These are phyloP conservation scores for Callipepla californica DNA, from an alignment of 2,113 vertebrate genomes.

Conservation along the genomic window DNA sequence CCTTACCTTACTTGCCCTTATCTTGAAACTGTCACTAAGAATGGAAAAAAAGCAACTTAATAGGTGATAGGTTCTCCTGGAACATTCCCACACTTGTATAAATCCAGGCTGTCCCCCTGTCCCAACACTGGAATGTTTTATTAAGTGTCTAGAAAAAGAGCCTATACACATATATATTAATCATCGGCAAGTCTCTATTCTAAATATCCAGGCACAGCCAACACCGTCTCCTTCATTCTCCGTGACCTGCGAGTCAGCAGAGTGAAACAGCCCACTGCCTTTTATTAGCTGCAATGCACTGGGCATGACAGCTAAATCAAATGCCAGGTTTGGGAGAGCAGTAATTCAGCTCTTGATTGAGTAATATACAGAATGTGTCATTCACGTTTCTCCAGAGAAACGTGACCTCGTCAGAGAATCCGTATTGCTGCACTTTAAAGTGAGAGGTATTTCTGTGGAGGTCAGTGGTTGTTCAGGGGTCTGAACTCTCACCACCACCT, in stretches of 20 bases:
- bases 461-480: background rate
- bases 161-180: background rate
- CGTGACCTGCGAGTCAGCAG: slow-evolving; percentile 22
- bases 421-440: background rate
- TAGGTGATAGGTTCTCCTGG: background rate
- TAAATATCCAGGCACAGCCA: slow-evolving; percentile 6
- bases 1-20: background rate
- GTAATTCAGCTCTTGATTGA: slow-evolving; percentile 14
- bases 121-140: background rate
- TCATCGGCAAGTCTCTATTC: background rate
- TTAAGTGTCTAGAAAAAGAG: background rate
- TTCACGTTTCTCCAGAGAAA: background rate
- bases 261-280: slow-evolving; percentile 36
- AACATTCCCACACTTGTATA: background rate
- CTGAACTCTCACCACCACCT: background rate
- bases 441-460: background rate
- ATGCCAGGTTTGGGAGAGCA: background rate
- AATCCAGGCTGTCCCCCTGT: background rate
- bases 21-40: background rate
- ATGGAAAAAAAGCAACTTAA: background rate
- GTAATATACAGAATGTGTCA: background rate
- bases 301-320: slow-evolving; percentile 12
- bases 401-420: background rate
- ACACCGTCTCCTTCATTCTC: background rate
- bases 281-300: background rate